A percentile compares a stretch with the other conserved stretches of the same genome.
phyloP scores from a whole-genome alignment of 2,888 invertebrate species.

The Rhagophthalmus giganteus region DNA sequence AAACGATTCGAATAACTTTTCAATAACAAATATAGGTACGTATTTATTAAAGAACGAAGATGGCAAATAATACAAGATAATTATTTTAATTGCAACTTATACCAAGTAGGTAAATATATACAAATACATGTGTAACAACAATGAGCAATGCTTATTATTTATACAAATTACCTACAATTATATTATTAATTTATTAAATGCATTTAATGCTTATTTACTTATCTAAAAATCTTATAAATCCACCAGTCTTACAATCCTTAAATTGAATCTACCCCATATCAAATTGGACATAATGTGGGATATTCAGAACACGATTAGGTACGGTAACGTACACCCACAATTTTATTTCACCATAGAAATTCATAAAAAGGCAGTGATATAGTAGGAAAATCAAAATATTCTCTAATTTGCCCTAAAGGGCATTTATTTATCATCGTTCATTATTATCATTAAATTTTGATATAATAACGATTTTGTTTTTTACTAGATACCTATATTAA shows the following conservation, averaged over 20 bases:
- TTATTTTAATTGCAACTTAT: slow-evolving; percentile 7
- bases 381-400: slow-evolving; percentile 12
- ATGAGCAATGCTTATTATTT: slow-evolving; percentile 24
- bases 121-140: slow-evolving; percentile 23
- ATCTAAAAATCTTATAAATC: slow-evolving; percentile 11
- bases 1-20: no score
- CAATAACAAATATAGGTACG: no score
- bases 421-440: no score
- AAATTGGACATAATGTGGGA: slow-evolving; percentile 11
- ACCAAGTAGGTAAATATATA: no score
- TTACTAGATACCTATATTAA: no score
- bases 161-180: slow-evolving; percentile 27
- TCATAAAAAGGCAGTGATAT: slow-evolving; percentile 23
- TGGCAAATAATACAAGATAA: no score
- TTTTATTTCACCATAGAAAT: slow-evolving; percentile 11
- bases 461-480: no score
- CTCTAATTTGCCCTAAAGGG: no score
- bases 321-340: slow-evolving; percentile 17
- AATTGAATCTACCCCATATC: slow-evolving; percentile 7
- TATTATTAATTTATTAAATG: slow-evolving; percentile 23
- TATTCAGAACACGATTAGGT: slow-evolving; percentile 13
- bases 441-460: no score
- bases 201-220: slow-evolving; percentile 23
- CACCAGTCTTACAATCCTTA: slow-evolving; percentile 17
- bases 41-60: no score